Evolutionary conservation across 2,888 invertebrate species (phyloP).

Genomic region (Halictus quadricinctus): DNA sequence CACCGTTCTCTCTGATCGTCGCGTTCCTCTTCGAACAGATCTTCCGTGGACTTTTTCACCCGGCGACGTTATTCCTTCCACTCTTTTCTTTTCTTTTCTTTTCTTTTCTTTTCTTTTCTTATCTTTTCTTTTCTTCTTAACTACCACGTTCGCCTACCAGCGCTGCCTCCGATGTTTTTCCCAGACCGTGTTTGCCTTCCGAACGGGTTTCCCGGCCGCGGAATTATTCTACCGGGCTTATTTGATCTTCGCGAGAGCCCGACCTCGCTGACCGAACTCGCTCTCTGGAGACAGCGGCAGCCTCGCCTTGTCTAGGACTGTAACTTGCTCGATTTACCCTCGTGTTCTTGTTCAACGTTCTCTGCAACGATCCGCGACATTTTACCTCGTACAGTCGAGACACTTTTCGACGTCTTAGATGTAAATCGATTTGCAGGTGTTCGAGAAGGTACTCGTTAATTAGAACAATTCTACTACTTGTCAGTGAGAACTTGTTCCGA

Average conservation of each 20-base stretch:
- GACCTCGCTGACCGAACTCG: background rate
- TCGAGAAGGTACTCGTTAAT: too few relatives aligned
- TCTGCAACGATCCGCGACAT: too few relatives aligned
- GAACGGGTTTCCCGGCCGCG: background rate
- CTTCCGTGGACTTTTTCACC: background rate
- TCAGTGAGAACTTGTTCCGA: too few relatives aligned
- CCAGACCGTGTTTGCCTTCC: background rate
- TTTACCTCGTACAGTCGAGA: too few relatives aligned
- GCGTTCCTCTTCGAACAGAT: background rate
- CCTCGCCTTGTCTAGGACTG: background rate
- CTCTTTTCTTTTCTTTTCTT: background rate
- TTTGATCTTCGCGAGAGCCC: background rate
- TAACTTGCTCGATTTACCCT: background rate
- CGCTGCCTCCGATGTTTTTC: background rate
- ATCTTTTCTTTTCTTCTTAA: background rate
- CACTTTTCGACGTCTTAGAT: too few relatives aligned
- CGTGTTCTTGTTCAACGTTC: background rate
- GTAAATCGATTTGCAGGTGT: too few relatives aligned
- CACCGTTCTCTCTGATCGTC: constrained; percentile 1
- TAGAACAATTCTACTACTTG: too few relatives aligned
- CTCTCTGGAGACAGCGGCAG: background rate
- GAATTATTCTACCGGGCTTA: constrained; percentile 4
- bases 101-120: background rate
- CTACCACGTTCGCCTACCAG: background rate
- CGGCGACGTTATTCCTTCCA: background rate